Evolutionary conservation across 2,113 vertebrate species (phyloP), one percentile per base, ranked within the genome.

Genomic region (Ranitomeya variabilis): DNA sequence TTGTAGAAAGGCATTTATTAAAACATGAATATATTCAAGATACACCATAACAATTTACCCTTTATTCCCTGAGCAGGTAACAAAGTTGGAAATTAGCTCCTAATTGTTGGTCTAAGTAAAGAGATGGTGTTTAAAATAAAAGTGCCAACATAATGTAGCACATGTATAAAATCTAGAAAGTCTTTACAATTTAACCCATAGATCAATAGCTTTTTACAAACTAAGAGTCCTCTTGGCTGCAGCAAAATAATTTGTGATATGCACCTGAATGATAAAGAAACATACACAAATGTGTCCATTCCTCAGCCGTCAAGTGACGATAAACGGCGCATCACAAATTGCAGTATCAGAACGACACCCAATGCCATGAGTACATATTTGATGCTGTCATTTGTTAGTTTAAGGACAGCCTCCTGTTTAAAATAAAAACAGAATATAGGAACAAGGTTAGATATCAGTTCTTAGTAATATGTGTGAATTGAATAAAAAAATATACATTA

Each of bases 321-420:
- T 92, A 95, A 94, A 87, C 92, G 94, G 77, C 91, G 92, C 90
- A 95, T 59, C 89, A 94, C 91, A 15, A 94, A 92, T 37, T 94
- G 90, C 54, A 93, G 94, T 89, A 96, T 62, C 21, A 95, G 57
- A 76, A 95, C 85, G 91, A 94, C 84, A 14, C 64, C 90, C 79
- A 92, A 85, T 86, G 93, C 89, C 6, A 89, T 21, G 80, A 94
- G 6, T 91, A 95, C 82, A 6, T 92, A 95, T 76, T 88, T 90
- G 73, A 93, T 51, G 55, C 93, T 94, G 85, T 93, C 86, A 6
- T 95, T 95, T 80, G 92, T 91, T 86, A 95, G 88, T 7, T 93
- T 62, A 76, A 95, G 89, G 11, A 89, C 95, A 6, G 93, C 94
- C 80, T 87, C 91, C 96, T 96, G 89, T 60, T 21, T 45, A 37